These are phyloP conservation scores for Oncopeltus fasciatus DNA, from an alignment of 1,140 invertebrate species.

Conservation along the genomic window DNA sequence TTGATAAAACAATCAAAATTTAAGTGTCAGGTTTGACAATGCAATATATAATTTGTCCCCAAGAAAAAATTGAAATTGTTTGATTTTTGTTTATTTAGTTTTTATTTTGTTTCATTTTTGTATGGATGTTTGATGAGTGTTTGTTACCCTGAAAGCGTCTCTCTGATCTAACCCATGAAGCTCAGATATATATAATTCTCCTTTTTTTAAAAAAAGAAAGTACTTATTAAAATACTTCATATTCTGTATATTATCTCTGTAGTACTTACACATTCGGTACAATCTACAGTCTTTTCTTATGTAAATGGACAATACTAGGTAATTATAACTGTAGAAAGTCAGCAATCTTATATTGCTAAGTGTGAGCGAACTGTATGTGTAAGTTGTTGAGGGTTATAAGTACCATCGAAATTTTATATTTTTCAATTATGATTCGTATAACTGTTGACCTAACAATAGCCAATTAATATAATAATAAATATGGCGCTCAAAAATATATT, in stretches of 20 bases:
- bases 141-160: neutral
- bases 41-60: slow-evolving; percentile 6
- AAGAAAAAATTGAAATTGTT: neutral
- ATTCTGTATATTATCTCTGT: neutral
- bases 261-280: slow-evolving; percentile 6
- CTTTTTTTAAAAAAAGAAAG: slow-evolving; percentile 1
- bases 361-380: neutral
- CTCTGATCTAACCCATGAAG: neutral
- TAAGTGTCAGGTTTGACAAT: slow-evolving; percentile 2
- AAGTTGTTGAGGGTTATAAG: slow-evolving; percentile 6
- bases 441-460: too few species aligned
- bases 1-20: neutral
- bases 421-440: too few species aligned
- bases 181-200: slow-evolving; percentile 3
- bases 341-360: neutral
- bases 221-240: neutral
- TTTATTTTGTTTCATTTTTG: neutral
- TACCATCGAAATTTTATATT: too few species aligned
- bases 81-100: neutral
- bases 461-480: too few species aligned
- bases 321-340: slow-evolving; percentile 4
- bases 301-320: slow-evolving; percentile 9
- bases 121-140: neutral
- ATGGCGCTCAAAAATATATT: neutral
- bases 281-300: slow-evolving; percentile 7